A percentile compares a stretch with the other conserved stretches of the same genome.
Evolutionary conservation across 2,113 vertebrate genomes (phyloP).

Genomic region (Dasypus novemcinctus): DNA sequence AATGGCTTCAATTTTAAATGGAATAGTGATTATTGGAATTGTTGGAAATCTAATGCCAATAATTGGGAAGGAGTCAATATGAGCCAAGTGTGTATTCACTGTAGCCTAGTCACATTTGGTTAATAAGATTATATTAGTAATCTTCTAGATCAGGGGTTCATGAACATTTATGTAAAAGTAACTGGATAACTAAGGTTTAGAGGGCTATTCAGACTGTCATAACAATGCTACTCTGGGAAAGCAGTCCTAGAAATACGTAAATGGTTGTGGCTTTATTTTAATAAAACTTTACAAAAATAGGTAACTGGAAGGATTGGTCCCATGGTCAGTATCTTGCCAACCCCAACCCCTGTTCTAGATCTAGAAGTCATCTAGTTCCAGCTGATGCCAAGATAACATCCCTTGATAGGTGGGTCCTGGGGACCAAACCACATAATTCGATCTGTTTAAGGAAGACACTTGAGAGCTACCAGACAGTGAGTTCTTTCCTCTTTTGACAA

Average conservation of each 20-base stretch:
- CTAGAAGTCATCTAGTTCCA: neutral
- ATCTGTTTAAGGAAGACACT: neutral
- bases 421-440: neutral
- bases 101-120: neutral
- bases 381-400: neutral
- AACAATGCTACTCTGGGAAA: neutral
- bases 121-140: neutral
- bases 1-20: neutral
- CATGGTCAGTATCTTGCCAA: too few species aligned
- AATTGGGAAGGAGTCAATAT: neutral
- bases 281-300: neutral
- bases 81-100: neutral
- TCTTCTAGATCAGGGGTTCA: too few species aligned
- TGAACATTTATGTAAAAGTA: too few species aligned
- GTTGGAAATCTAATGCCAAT: neutral
- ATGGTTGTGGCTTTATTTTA: neutral
- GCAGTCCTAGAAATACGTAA: neutral
- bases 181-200: too few species aligned
- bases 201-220: too few species aligned
- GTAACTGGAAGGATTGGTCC: neutral
- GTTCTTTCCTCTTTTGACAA: neutral
- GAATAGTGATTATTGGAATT: neutral
- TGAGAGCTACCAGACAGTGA: neutral
- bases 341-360: neutral
- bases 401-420: neutral